Evolutionary conservation across 2,797 vertebrate genomes (phyloP), one percentile per base, ranked within the genome.

Genomic region (Mormyrus proboscirostris): DNA sequence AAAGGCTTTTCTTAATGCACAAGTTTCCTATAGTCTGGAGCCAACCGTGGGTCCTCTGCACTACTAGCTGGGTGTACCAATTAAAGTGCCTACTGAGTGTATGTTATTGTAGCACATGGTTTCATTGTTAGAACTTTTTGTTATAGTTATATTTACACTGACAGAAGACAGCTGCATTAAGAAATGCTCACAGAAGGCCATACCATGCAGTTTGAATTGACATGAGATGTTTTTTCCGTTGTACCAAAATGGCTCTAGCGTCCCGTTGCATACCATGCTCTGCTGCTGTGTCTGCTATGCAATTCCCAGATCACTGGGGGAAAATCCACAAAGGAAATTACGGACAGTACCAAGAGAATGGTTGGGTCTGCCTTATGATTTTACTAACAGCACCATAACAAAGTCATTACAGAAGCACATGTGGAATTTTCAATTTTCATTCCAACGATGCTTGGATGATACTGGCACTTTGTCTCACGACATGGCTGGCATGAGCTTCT

Each of bases 251-350:
- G 84, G 7, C 38, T 65, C n/a, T 12, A 25, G 7, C 44, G 3
- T n/a, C 6, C 57, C 16, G 44, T 38, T 29, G 3, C 47, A 5
- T 6, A 12, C 57, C 84, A 87, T 41, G 59, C 41, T 25, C 84
- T 57, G 91, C 93, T 92, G 93, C 94, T 93, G 93, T 95, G 95
- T 95, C 93, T 95, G 96, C 96, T 97, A 96, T 96, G 96, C 96
- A 96, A 96, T 95, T 95, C 93, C 92, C 92, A 92, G 92, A 88
- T 91, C 87, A 94, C 88, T 92, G 62, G 62, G 69, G 69, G 12
- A 88, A 91, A 84, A 7, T 57, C 50, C 50, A 62, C 55, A n/a
- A 57, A 57, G 55, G 8, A 87, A 59, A 41, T 51, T 85, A 41
- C 12, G 2, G 22, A 88, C n/a, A 38, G 47, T 47, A 51, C 16